Evolutionary conservation across 2,113 vertebrate species (phyloP).

Genomic region (Gadus chalcogrammus): DNA sequence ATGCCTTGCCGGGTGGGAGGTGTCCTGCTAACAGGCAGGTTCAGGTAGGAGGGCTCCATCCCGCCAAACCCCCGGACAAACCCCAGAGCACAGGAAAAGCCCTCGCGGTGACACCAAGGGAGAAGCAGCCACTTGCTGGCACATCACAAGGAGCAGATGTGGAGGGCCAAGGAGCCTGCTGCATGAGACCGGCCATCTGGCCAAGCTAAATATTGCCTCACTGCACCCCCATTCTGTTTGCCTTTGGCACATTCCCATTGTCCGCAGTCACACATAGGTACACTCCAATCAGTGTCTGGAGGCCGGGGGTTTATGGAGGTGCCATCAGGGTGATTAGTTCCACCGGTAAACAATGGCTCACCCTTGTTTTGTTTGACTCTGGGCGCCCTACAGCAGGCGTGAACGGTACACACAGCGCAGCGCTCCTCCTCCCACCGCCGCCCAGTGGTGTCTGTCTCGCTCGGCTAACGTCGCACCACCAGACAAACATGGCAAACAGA

Average conservation of each 20-base stretch:
- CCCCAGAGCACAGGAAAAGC: constrained; percentile 28
- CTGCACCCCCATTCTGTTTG: constrained; percentile 74
- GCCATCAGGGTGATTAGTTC: constrained; percentile 74
- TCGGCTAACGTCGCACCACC: constrained; percentile 65
- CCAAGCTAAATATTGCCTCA: constrained; percentile 80
- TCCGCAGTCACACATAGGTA: constrained; percentile 75
- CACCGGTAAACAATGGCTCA: constrained; percentile 72
- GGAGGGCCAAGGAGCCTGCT: constrained; percentile 68
- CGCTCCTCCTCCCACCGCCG: constrained; percentile 61
- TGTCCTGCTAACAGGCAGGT: constrained; percentile 19
- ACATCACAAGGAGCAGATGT: constrained; percentile 75
- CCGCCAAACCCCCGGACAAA: constrained; percentile 19
- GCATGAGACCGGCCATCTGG: constrained; percentile 75
- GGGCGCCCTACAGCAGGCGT: constrained; percentile 65
- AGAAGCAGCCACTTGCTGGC: constrained; percentile 61
- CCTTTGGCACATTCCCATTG: constrained; percentile 74
- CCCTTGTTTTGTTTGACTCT: constrained; percentile 67
- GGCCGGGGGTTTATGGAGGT: constrained; percentile 70
- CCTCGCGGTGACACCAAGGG: constrained; percentile 48
- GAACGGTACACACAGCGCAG: constrained; percentile 47
- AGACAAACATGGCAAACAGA: constrained; percentile 69
- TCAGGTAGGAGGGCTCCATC: constrained; percentile 15
- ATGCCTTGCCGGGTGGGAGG: neutral
- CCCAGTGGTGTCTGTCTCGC: constrained; percentile 70
- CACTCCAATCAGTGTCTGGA: constrained; percentile 66